Percentiles rank a stretch among this genome's conserved stretches.
These are phyloP conservation scores for Cyanocitta stelleri DNA, from an alignment of 2,113 vertebrate species.

Conservation along the genomic window DNA sequence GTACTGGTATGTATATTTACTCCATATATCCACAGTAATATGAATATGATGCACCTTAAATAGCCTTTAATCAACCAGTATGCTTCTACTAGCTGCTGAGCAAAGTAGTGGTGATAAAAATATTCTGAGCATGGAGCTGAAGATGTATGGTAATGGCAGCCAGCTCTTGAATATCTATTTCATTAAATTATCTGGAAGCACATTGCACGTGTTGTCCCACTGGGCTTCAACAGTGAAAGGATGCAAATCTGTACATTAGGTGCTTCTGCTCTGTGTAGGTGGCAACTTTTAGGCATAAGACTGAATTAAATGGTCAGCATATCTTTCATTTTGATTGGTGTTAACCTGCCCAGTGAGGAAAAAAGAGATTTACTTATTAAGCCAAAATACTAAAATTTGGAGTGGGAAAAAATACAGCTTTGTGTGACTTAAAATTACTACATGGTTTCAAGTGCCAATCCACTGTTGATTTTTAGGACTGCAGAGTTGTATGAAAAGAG, in stretches of 20 bases:
- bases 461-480: not conserved
- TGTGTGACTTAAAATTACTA: not conserved
- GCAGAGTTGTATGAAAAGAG: not conserved
- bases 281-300: not conserved
- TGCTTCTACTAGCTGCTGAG: constrained; percentile 18
- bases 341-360: not conserved
- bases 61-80: constrained; percentile 10
- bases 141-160: not conserved
- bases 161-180: not conserved
- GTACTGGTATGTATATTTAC: constrained; percentile 14
- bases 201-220: not conserved
- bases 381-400: not conserved
- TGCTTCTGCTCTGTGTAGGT: not conserved
- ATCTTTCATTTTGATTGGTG: not conserved
- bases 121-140: not conserved
- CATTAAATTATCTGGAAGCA: not conserved
- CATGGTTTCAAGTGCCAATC: not conserved
- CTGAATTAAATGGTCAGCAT: not conserved
- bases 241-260: not conserved
- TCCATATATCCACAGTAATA: constrained; percentile 32
- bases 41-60: constrained; percentile 35
- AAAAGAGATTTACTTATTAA: not conserved
- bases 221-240: not conserved
- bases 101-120: constrained; percentile 12
- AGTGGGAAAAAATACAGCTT: not conserved